phyloP scores from a whole-genome alignment of 2,113 vertebrate genomes.

The Tachuris rubrigastra region DNA sequence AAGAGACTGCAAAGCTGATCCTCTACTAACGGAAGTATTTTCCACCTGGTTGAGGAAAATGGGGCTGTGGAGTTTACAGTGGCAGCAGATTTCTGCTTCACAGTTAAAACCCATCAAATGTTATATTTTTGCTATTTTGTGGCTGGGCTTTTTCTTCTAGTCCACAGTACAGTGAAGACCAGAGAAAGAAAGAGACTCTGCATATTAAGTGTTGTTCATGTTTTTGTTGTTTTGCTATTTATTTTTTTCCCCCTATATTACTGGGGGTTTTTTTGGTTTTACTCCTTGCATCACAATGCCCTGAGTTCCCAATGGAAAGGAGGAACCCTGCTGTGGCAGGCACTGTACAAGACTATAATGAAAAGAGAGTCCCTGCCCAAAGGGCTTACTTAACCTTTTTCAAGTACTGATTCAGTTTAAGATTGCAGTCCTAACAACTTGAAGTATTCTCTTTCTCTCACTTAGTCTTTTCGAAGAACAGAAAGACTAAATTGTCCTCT shows the following conservation, averaged over 20 bases:
- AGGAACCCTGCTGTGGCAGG: background rate
- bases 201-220: background rate
- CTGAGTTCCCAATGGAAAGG: background rate
- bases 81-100: background rate
- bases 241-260: fast-evolving
- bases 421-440: background rate
- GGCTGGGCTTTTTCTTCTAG: background rate
- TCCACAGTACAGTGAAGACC: background rate
- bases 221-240: background rate
- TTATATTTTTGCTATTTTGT: background rate
- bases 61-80: background rate
- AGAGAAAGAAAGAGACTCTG: background rate
- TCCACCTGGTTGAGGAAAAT: background rate
- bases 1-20: background rate
- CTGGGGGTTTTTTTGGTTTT: background rate
- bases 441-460: background rate
- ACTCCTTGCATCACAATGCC: background rate
- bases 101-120: background rate
- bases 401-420: background rate
- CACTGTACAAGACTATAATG: background rate
- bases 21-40: background rate
- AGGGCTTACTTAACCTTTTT: background rate
- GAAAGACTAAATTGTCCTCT: background rate
- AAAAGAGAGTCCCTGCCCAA: background rate
- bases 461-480: background rate